These are phyloP conservation scores for Drosophila ironensis DNA, from an alignment of 1,140 invertebrate species.

Conservation along the genomic window DNA sequence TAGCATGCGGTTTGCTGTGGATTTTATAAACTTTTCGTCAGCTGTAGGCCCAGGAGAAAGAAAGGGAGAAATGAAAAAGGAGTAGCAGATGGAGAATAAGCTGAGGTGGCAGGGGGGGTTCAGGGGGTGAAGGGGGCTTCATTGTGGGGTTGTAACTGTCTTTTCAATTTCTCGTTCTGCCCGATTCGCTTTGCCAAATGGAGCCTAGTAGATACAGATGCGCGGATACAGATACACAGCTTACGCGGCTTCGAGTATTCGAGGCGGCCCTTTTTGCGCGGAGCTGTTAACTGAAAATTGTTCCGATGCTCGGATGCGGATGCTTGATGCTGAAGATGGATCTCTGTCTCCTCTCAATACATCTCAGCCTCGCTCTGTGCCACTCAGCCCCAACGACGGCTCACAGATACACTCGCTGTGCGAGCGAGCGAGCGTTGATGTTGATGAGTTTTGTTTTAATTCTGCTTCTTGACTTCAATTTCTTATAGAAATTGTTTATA, in stretches of 20 bases:
- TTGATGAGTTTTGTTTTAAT: conserved; percentile 81
- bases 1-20: conserved; percentile 66
- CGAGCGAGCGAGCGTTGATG: conserved; percentile 36
- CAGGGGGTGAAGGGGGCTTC: conserved; percentile 27
- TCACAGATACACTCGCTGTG: conserved; percentile 20
- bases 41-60: conserved; percentile 33
- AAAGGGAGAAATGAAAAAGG: conserved; percentile 13
- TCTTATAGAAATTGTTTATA: conserved; percentile 76
- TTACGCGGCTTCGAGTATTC: neutral
- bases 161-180: conserved; percentile 80
- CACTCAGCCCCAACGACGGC: neutral
- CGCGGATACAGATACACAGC: conserved; percentile 32
- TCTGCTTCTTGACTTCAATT: conserved; percentile 79
- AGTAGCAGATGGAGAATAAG: neutral
- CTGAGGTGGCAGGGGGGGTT: too few species aligned
- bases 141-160: conserved; percentile 78
- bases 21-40: conserved; percentile 61
- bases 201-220: conserved; percentile 53
- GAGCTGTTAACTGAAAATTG: conserved; percentile 65
- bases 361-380: conserved; percentile 6
- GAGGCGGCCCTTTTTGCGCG: conserved; percentile 18
- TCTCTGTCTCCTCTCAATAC: conserved; percentile 37
- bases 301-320: conserved; percentile 39
- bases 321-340: too few species aligned
- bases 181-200: conserved; percentile 73